phyloP scores from a whole-genome alignment of 2,113 vertebrate genomes.

The Osmerus eperlanus region DNA sequence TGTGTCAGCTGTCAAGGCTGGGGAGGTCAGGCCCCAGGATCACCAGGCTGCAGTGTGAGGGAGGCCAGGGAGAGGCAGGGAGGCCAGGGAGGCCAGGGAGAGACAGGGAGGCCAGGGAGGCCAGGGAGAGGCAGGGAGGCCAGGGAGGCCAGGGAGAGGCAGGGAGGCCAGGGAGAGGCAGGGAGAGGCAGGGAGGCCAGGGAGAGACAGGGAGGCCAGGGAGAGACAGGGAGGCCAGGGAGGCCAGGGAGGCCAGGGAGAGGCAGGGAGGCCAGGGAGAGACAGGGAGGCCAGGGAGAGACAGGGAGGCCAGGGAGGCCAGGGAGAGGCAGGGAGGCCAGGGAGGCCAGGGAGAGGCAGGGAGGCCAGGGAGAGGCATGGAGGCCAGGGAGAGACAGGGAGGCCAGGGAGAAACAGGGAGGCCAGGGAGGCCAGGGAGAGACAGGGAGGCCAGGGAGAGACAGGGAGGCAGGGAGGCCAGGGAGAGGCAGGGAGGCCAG shows the following conservation, averaged over 20 bases:
- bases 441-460: too few relatives aligned
- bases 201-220: background rate
- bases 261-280: background rate
- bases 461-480: too few relatives aligned
- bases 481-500: too few relatives aligned
- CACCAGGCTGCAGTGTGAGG: slow-evolving; percentile 5
- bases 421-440: too few relatives aligned
- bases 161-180: too few relatives aligned
- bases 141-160: background rate
- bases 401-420: too few relatives aligned
- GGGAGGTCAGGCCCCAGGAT: slow-evolving; percentile 1
- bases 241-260: too few relatives aligned
- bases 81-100: too few relatives aligned
- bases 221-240: background rate
- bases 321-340: too few relatives aligned
- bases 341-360: background rate
- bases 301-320: background rate
- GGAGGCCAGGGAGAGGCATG: background rate
- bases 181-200: too few relatives aligned
- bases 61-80: slow-evolving; percentile 5
- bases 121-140: background rate
- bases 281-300: background rate
- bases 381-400: background rate
- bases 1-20: background rate
- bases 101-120: too few relatives aligned